These are phyloP conservation scores for Drosophila leontia DNA, from an alignment of 1,140 invertebrate species.

Conservation along the genomic window DNA sequence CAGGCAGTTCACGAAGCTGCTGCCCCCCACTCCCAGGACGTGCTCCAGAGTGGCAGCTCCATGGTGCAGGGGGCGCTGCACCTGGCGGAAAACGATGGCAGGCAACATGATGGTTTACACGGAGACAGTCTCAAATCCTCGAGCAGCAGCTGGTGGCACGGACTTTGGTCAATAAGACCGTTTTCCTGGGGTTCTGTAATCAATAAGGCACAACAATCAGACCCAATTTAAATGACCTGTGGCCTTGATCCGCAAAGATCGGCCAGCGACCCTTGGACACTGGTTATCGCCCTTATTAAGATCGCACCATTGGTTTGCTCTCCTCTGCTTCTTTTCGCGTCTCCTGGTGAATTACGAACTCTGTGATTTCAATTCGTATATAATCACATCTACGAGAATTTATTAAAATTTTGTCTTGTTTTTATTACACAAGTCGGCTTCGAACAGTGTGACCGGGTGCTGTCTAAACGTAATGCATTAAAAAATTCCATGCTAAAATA, in stretches of 20 bases:
- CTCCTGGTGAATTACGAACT: slow-evolving; percentile 8
- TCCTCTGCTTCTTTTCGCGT: background rate
- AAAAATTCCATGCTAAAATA: background rate
- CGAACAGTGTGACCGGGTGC: slow-evolving; percentile 6
- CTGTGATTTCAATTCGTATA: slow-evolving; percentile 10
- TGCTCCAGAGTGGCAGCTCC: slow-evolving; percentile 69
- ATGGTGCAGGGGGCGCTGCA: slow-evolving; percentile 64
- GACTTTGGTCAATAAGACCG: slow-evolving; percentile 1
- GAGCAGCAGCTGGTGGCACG: slow-evolving; percentile 1
- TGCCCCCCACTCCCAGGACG: slow-evolving; percentile 59
- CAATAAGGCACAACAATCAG: slow-evolving; percentile 11
- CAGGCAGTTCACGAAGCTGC: slow-evolving; percentile 72
- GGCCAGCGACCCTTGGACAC: slow-evolving; percentile 24
- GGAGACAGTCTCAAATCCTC: slow-evolving; percentile 6
- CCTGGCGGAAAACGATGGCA: slow-evolving; percentile 74
- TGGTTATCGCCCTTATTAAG: slow-evolving; percentile 1
- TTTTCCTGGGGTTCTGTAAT: slow-evolving; percentile 13
- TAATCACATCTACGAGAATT: slow-evolving; percentile 47
- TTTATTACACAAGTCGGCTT: slow-evolving; percentile 69
- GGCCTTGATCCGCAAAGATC: slow-evolving; percentile 32
- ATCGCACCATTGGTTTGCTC: slow-evolving; percentile 17
- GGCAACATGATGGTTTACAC: slow-evolving; percentile 59
- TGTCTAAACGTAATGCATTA: background rate
- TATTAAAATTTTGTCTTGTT: slow-evolving; percentile 49
- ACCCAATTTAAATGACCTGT: slow-evolving; percentile 19